phyloP scores from a whole-genome alignment of 2,888 invertebrate species.

The Cryptus viduatorius region DNA sequence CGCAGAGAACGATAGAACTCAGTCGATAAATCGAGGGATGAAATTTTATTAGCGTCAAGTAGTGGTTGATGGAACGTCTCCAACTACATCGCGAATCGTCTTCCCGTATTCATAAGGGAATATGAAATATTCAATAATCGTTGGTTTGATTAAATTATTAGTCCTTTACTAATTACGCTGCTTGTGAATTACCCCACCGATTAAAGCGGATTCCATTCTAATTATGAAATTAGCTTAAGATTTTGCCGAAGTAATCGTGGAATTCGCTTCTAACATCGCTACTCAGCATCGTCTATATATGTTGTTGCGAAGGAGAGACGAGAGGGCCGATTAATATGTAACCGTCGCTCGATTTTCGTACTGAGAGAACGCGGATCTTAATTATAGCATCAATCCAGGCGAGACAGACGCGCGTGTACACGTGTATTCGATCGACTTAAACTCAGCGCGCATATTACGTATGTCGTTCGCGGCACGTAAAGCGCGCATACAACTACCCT shows the following conservation, averaged over 20 bases:
- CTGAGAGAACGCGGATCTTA: constrained; percentile 71
- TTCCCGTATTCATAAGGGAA: background rate
- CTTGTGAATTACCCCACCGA: background rate
- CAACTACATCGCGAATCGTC: too few species aligned
- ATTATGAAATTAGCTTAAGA: background rate
- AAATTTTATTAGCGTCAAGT: constrained; percentile 55
- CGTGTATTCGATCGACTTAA: background rate
- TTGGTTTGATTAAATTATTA: constrained; percentile 44
- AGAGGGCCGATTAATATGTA: constrained; percentile 43
- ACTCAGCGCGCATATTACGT: background rate
- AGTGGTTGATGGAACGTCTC: constrained; percentile 36
- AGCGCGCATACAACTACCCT: background rate
- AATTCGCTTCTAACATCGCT: background rate
- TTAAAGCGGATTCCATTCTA: constrained; percentile 3
- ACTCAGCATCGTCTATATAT: background rate
- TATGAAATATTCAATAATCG: constrained; percentile 33
- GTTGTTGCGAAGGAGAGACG: constrained; percentile 11
- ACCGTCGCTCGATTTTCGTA: constrained; percentile 47
- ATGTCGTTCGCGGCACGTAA: constrained; percentile 20
- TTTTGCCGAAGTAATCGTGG: background rate
- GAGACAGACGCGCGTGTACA: constrained; percentile 26
- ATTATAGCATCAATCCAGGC: constrained; percentile 73
- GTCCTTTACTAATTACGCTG: background rate
- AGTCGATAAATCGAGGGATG: constrained; percentile 26
- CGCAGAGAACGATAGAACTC: background rate